Evolutionary conservation across 2,888 invertebrate species (phyloP), one percentile per base, ranked within the genome.

Genomic region (Drosophila lutescens): DNA sequence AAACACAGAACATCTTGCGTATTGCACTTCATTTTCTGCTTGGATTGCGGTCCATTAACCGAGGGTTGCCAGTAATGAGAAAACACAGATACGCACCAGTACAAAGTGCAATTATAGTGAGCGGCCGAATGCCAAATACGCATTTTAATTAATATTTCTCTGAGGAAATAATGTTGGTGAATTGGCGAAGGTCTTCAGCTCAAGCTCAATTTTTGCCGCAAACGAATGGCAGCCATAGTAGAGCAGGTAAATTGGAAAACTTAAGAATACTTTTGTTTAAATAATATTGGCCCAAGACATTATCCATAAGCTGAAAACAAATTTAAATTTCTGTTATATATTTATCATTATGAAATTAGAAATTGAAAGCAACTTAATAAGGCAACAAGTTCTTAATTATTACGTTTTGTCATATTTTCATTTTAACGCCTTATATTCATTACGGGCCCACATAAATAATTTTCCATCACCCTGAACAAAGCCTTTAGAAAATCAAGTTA

Each of bases 21-120:
- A 58, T 60, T 73, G 60, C 73, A 81, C 57, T 76, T 77, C 41
- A 82, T 82, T 86, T 79, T 86, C 84, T 47, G 85, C 73, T 61
- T 62, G 72, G 63, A 46, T 63, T 83, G 83, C 26, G 50, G 72
- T 53, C 61, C 72, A 59, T 71, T 68, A 59, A 68, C 34, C 23
- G 17, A 49, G 12, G 20, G 26, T 17, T 30, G 23, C 15, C 8
- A 36, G 20, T 41, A 62, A 63, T 63, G 49, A 63, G 34, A n/a
- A 46, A 51, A 53, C 62, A 59, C 73, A 74, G 77, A 58, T 55
- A 46, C 55, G 51, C 59, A 60, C 57, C 51, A 46, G 56, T 36
- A 34, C 51, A 30, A 74, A 77, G 65, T 70, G 71, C 71, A 62
- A 56, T 57, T 75, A 69, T 36, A 58, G 76, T 73, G 43, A 49